Conservation (phyloP, 2,888 invertebrate genomes). For the Leptopilina syphax region DNA sequence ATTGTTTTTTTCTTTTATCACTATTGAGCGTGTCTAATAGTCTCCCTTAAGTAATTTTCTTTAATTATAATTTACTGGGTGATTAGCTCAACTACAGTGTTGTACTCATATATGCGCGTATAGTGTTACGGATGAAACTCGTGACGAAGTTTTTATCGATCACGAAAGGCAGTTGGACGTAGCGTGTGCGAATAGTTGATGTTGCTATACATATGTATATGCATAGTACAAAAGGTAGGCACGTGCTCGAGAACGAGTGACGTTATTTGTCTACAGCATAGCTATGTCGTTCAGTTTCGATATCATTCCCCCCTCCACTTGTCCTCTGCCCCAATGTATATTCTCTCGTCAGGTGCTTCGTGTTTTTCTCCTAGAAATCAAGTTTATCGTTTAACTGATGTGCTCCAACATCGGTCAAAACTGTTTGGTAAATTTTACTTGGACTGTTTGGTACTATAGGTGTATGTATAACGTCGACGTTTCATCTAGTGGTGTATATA, state of each 20-base stretch:
- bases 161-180: slow-evolving; percentile 32
- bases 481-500: too few relatives aligned
- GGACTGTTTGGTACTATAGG: not conserved
- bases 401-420: slow-evolving; percentile 32
- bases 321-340: too few relatives aligned
- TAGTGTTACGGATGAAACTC: slow-evolving; percentile 2
- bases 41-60: slow-evolving; percentile 21
- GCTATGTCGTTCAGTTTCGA: slow-evolving; percentile 13
- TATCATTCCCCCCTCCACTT: not conserved
- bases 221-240: not conserved
- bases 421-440: slow-evolving; percentile 48
- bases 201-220: not conserved
- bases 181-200: slow-evolving; percentile 13
- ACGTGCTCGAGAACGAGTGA: slow-evolving; percentile 36
- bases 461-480: slow-evolving; percentile 42
- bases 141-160: slow-evolving; percentile 33
- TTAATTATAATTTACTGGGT: slow-evolving; percentile 27
- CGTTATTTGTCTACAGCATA: slow-evolving; percentile 34
- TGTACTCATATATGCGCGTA: not conserved
- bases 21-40: too few relatives aligned
- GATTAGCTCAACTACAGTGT: not conserved
- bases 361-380: slow-evolving; percentile 23
- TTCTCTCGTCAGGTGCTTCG: slow-evolving; percentile 7
- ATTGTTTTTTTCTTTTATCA: too few relatives aligned
- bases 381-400: slow-evolving; percentile 7